Conservation (phyloP, 2,888 invertebrate genomes). For the Helobdella robusta region DNA sequence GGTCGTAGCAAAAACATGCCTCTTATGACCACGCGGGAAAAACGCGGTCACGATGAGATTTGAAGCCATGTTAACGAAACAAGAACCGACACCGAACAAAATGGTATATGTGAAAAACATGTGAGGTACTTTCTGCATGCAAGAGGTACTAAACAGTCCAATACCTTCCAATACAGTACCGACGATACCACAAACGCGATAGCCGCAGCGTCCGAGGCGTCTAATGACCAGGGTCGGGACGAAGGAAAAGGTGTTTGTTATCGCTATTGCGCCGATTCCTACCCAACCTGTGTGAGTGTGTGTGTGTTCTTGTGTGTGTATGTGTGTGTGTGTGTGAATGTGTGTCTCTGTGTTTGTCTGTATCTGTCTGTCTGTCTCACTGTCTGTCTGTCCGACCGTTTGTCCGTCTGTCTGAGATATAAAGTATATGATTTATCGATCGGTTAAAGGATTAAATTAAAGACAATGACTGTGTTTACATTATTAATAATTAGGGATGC, state of each 20-base stretch:
- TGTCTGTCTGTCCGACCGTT: no score
- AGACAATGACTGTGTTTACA: no score
- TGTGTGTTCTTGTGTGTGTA: no score
- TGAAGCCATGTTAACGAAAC: constrained; percentile 37
- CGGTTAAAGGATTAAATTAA: no score
- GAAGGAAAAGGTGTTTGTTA: neutral
- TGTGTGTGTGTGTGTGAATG: no score
- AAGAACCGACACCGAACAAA: constrained; percentile 38
- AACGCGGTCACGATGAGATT: constrained; percentile 39
- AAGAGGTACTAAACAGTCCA: constrained; percentile 30
- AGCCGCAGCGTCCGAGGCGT: neutral
- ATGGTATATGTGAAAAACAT: constrained; percentile 38
- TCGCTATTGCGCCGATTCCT: neutral
- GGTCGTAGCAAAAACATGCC: constrained; percentile 39
- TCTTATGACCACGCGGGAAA: constrained; percentile 37
- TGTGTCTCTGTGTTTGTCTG: no score
- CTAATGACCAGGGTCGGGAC: neutral
- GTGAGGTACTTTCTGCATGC: constrained; percentile 36
- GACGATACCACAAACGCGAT: neutral
- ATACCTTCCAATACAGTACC: neutral
- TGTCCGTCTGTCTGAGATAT: no score
- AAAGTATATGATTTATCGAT: no score
- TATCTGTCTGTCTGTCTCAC: no score
- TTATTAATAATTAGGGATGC: no score
- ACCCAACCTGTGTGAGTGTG: no score